Base-by-base conservation (phyloP, 2,797 vertebrate species). In the Oryzias sinensis region DNA sequence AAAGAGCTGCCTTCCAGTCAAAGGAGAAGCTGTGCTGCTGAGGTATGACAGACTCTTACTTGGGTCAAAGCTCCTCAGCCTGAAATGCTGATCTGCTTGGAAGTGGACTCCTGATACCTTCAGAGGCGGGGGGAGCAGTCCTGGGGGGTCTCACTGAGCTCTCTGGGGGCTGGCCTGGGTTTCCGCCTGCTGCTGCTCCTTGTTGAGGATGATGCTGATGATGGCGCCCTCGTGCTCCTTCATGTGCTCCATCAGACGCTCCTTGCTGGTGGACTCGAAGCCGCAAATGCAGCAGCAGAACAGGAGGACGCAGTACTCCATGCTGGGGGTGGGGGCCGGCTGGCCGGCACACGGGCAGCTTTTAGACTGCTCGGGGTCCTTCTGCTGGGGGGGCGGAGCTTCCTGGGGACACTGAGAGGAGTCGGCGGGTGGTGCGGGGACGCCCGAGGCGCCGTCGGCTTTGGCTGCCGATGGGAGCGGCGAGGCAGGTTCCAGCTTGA, bases 221-320 rank as follows among this genome's bases (percentile, higher is more conserved):
- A 99, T 95, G 89, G 98, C 95, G 8, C 95, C 95, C 74, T 98
- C 95, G 2, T 98, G 96, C 70, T 92, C 91, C 84, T 92, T 92
- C 92, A 92, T 93, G 87, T 92, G 91, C 74, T 91, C 91, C 87
- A 92, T 89, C 69, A 99, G 93, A 20, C 93, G 93, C 77, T 99
- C 96, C 81, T 98, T 98, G 76, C 93, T 97, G 72, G 95, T 96
- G 17, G 96, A 98, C 77, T 99, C 97, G 11, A 98, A 97, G 54
- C 97, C 95, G n/a, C 97, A 99, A 84, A 99, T 96, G 29, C 96
- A 98, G 86, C 96, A 98, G 86, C 97, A 99, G 90, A 99, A 99
- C 55, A 98, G 86, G 24, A 99, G 89, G 76, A 98, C 86, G 1
- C 97, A 99, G 68, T 95, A 95, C 73, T 98, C 97, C 80, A 93